Conservation (phyloP, 2,113 vertebrate species). For the Danionella cerebrum region DNA sequence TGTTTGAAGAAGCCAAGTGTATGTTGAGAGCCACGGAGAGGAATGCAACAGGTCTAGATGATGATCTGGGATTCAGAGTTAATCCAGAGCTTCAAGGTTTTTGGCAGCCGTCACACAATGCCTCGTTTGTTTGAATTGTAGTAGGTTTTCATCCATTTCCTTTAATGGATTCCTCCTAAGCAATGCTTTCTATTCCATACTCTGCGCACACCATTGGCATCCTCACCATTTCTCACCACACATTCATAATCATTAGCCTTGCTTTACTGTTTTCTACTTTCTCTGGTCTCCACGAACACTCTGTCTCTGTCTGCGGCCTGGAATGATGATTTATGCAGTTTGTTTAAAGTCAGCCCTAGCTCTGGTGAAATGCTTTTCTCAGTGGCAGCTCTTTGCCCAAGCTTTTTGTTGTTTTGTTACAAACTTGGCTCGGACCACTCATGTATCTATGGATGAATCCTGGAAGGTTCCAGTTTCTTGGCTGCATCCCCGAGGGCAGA, state of each 20-base stretch:
- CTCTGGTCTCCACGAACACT: not conserved
- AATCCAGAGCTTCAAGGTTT: constrained; percentile 14
- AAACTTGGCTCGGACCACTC: not conserved
- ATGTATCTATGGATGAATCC: not conserved
- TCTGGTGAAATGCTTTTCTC: constrained; percentile 9
- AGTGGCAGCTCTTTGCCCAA: not conserved
- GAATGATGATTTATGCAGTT: constrained; percentile 34
- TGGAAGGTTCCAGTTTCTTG: constrained; percentile 3
- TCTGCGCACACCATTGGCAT: not conserved
- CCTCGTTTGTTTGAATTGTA: constrained; percentile 2
- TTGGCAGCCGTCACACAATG: not conserved
- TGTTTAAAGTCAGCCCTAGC: constrained; percentile 23
- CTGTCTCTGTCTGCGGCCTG: not conserved
- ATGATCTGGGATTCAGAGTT: not conserved
- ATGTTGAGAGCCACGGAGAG: not conserved
- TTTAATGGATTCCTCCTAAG: not conserved
- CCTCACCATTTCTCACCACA: not conserved
- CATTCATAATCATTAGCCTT: constrained; percentile 39
- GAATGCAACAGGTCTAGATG: constrained; percentile 2
- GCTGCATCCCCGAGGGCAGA: not conserved
- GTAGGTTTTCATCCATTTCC: not conserved
- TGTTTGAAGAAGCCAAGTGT: not conserved
- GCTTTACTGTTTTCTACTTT: constrained; percentile 28
- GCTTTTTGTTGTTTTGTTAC: not conserved
- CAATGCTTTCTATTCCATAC: not conserved